Base-by-base conservation (phyloP, 2,888 invertebrate species). In the Pyralis farinalis region DNA sequence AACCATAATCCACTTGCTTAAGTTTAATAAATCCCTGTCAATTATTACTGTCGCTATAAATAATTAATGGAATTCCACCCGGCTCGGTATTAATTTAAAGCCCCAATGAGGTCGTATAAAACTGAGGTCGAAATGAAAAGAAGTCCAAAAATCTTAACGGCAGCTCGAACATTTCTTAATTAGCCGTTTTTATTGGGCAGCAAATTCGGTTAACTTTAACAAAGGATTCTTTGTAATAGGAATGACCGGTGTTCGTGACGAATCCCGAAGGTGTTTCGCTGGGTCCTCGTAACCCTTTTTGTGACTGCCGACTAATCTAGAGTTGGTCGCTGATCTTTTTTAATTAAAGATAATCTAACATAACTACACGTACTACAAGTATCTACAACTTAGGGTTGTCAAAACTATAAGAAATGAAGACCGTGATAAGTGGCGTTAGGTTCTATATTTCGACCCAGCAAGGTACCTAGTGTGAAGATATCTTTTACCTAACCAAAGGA, bases 331-430 rank as follows among this genome's bases (percentile, higher is more conserved):
- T 65, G 62, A 62, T 69, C 50, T 73, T 74, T 87, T 85, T 85
- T 88, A 88, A 88, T 87, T 88, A 87, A 86, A 84, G 74, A 80
- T 84, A 82, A 80, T 81, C 71, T 72, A 67, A 81, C 85, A 86
- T 86, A 78, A 77, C 80, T 67, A 58, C 86, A 82, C 85, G 87
- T 83, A 72, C 60, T 63, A 69, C 71, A 67, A 65, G 58, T 53
- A 54, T 55, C 55, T 50, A 42, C 57, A 45, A 49, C 51, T 43
- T 59, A 81, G 79, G 79, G 82, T 51, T 78, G 72, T 47, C 66
- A 20, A 4, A 16, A 3, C 3, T 16, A 4, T 16, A 3, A n/a
- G n/a, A n/a, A n/a, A n/a, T n/a, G n/a, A n/a, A n/a, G n/a, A n/a
- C n/a, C n/a, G n/a, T n/a, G n/a, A n/a, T n/a, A n/a, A n/a, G n/a